Evolutionary conservation across 2,888 invertebrate genomes (phyloP).

Genomic region (Schizaphis graminum): DNA sequence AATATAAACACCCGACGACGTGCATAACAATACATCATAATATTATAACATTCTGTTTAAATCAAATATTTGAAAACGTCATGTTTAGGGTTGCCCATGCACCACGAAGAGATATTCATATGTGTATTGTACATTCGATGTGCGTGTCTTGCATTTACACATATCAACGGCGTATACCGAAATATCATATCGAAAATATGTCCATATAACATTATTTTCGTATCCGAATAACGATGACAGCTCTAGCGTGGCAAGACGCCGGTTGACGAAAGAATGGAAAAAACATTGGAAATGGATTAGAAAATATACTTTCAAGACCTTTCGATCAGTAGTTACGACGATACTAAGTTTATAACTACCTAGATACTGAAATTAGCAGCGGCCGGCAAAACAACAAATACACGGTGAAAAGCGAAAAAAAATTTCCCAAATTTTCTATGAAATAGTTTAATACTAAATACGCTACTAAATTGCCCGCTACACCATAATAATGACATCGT

Average conservation of each 20-base stretch:
- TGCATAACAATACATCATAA: not conserved
- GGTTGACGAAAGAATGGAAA: not conserved
- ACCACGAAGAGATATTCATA: not conserved
- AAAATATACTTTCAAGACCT: not conserved
- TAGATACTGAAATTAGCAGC: not conserved
- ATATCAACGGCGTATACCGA: not conserved
- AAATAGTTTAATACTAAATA: not conserved
- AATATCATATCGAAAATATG: not conserved
- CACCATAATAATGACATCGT: not conserved
- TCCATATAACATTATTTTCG: not conserved
- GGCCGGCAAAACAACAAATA: not conserved
- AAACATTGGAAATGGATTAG: not conserved
- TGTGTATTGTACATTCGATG: not conserved
- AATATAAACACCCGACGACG: not conserved
- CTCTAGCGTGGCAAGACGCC: no score
- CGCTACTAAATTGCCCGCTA: not conserved
- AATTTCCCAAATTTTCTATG: not conserved
- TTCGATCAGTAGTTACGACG: not conserved
- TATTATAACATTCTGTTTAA: not conserved
- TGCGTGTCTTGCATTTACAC: not conserved
- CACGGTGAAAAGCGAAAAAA: not conserved
- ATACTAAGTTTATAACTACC: not conserved
- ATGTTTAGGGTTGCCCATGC: not conserved
- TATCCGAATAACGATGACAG: not conserved
- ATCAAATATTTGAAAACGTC: not conserved